Evolutionary conservation across 2,888 invertebrate genomes (phyloP), one percentile per base, ranked within the genome.

Genomic region (Strigamia transsilvanica): DNA sequence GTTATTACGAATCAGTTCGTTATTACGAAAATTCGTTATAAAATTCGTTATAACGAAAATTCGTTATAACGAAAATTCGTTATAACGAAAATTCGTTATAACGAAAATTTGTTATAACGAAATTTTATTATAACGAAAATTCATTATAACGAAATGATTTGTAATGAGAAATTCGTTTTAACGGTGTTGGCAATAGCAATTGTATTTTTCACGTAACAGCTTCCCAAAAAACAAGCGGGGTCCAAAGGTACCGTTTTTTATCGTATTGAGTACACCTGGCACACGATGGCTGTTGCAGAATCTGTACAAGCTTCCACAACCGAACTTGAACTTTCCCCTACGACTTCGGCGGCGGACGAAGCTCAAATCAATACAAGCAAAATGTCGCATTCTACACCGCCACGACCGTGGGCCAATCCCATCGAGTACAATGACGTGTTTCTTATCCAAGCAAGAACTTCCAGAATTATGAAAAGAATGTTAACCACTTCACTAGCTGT

Each of bases 201-300:
- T 13, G 46, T 13, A 10, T 15, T 4, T 13, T n/a, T n/a, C n/a
- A 10, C 10, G 15, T 4, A 46, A 6, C 15, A 15, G 15, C n/a
- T 12, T n/a, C 13, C 13, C n/a, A 51, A 12, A 12, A 13, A 51
- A 51, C 13, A n/a, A 51, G n/a, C 6, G n/a, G 0, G 2, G 3
- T 1, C 3, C 27, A 27, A 27, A 27, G n/a, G n/a, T n/a, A 51
- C 9, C n/a, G n/a, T 9, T n/a, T 15, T n/a, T 2, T 51, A 15
- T n/a, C n/a, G 51, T n/a, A 51, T 51, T 51, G 51, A 51, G n/a
- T 51, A 51, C 51, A 15, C 51, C 6, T 51, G 51, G 51, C 51
- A 51, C 0, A 51, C n/a, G 51, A 15, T 6, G 0, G n/a, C n/a
- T n/a, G n/a, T n/a, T n/a, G n/a, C n/a, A n/a, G n/a, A n/a, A n/a